Evolutionary conservation across 2,797 vertebrate species (phyloP).

Genomic region (Vultur gryphus): DNA sequence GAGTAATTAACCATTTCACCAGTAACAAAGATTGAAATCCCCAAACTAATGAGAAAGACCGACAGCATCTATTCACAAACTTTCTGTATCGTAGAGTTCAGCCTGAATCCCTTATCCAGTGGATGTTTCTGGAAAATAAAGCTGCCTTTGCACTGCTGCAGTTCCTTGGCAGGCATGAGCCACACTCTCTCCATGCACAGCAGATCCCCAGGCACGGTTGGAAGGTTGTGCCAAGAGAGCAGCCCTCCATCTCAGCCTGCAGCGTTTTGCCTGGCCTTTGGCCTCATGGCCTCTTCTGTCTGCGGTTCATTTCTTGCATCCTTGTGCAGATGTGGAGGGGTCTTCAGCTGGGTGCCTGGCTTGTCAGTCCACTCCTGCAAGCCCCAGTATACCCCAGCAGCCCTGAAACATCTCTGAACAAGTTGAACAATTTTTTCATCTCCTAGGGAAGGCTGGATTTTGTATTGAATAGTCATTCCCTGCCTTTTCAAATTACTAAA

Average conservation of each 20-base stretch:
- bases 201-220: not conserved
- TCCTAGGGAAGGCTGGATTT: not conserved
- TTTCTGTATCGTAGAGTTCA: not conserved
- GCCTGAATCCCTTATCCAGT: not conserved
- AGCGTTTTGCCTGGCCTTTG: not conserved
- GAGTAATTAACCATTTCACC: slow-evolving; percentile 36
- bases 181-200: not conserved
- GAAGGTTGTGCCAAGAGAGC: not conserved
- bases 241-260: not conserved
- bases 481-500: not conserved
- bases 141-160: not conserved
- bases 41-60: slow-evolving; percentile 10
- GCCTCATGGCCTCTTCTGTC: not conserved
- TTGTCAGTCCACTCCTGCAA: not conserved
- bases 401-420: not conserved
- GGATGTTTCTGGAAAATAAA: not conserved
- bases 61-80: not conserved
- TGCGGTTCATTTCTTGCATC: not conserved
- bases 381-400: not conserved
- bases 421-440: not conserved
- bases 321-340: not conserved
- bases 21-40: slow-evolving; percentile 24
- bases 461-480: not conserved
- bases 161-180: not conserved
- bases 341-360: not conserved